A percentile compares a stretch with the other conserved stretches of the same genome.
Evolutionary conservation across 2,797 vertebrate genomes (phyloP).

Genomic region (Amazonetta brasiliensis): DNA sequence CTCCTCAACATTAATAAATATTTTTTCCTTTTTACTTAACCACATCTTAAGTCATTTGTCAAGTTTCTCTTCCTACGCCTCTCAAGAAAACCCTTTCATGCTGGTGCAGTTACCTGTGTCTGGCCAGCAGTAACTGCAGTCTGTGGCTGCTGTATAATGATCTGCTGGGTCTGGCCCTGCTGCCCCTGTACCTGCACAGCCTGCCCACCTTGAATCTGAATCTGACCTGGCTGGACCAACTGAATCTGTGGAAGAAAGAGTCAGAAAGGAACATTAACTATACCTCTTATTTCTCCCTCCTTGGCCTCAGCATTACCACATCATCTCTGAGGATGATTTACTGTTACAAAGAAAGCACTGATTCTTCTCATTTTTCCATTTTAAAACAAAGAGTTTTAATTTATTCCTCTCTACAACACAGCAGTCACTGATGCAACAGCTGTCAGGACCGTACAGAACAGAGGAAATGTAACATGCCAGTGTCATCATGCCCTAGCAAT

Average conservation of each 20-base stretch:
- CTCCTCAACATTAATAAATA: slow-evolving; percentile 13
- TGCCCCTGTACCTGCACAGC: slow-evolving; percentile 96
- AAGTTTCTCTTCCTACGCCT: slow-evolving; percentile 36
- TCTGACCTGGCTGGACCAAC: slow-evolving; percentile 96
- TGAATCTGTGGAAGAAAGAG: slow-evolving; percentile 88
- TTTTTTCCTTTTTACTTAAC: background rate
- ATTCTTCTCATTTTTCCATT: background rate
- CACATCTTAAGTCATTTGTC: slow-evolving; percentile 41
- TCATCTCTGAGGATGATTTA: slow-evolving; percentile 42
- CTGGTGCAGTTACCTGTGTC: slow-evolving; percentile 89
- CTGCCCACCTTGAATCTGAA: slow-evolving; percentile 97
- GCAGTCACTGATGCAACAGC: background rate
- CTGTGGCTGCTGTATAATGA: slow-evolving; percentile 99
- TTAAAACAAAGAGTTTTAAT: background rate
- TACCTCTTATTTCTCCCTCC: slow-evolving; percentile 12
- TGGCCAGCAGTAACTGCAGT: slow-evolving; percentile 96
- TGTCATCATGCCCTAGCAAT: background rate
- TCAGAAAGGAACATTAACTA: slow-evolving; percentile 63
- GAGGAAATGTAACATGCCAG: background rate
- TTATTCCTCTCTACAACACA: background rate
- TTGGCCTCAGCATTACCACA: slow-evolving; percentile 18
- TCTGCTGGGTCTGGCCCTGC: slow-evolving; percentile 97
- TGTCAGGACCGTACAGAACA: background rate
- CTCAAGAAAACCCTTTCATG: slow-evolving; percentile 67
- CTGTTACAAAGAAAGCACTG: background rate